Conservation (phyloP, 2,113 vertebrate species). For the Macaca fascicularis region DNA sequence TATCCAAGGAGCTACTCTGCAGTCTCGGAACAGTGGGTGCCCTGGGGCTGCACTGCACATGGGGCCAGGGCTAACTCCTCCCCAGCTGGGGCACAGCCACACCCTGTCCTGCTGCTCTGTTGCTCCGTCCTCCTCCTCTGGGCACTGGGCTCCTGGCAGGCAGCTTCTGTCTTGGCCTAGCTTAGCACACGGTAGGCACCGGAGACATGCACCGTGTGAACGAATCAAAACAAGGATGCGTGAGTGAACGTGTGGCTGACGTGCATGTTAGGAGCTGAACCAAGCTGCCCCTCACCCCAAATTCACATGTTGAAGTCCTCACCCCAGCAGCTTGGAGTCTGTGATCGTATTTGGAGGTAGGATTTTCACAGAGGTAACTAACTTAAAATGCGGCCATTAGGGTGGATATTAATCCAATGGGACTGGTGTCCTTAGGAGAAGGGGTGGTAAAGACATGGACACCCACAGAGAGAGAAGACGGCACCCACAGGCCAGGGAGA, state of each 20-base stretch:
- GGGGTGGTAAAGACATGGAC: too few species aligned
- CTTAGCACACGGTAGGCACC: accelerated
- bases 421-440: neutral
- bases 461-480: neutral
- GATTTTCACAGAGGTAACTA: too few species aligned
- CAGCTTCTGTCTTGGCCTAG: neutral
- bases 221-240: accelerated
- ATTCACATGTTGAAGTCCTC: accelerated
- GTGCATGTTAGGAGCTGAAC: accelerated
- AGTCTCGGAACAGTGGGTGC: accelerated
- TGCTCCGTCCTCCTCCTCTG: accelerated
- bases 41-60: accelerated
- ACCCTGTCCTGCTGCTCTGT: accelerated
- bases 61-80: accelerated
- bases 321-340: neutral
- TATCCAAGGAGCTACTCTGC: accelerated
- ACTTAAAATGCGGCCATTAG: accelerated
- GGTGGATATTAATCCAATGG: accelerated
- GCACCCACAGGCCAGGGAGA: neutral
- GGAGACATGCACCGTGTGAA: accelerated
- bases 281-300: accelerated
- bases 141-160: accelerated
- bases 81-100: accelerated
- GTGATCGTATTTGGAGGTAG: neutral
- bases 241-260: accelerated